Conservation (phyloP, 2,888 invertebrate genomes). For the Augiades crinisus region DNA sequence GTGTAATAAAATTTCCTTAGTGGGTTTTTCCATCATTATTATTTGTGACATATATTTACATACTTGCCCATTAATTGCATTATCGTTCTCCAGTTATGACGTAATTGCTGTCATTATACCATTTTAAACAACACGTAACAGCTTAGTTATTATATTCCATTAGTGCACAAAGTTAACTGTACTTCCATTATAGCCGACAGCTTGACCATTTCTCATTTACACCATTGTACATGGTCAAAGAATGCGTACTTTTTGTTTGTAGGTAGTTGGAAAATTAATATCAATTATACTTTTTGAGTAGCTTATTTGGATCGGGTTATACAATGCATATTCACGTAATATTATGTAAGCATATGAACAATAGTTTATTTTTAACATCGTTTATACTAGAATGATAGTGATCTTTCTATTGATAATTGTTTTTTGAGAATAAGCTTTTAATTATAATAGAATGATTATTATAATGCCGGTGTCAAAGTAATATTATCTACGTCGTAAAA, state of each 20-base stretch:
- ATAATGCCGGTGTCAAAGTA: too few relatives aligned
- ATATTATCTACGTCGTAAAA: too few relatives aligned
- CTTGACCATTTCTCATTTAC: slow-evolving; percentile 8
- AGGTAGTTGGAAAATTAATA: not conserved
- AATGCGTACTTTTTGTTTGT: slow-evolving; percentile 1
- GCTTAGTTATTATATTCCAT: slow-evolving; percentile 18
- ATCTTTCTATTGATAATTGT: too few relatives aligned
- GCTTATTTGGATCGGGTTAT: not conserved
- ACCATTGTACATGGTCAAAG: slow-evolving; percentile 8
- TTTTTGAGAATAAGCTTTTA: too few relatives aligned
- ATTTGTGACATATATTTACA: slow-evolving; percentile 3
- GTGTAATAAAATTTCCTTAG: too few relatives aligned
- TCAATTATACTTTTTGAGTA: slow-evolving; percentile 7
- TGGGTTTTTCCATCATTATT: too few relatives aligned
- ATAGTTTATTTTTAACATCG: too few relatives aligned
- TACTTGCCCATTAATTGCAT: not conserved
- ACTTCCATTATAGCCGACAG: slow-evolving; percentile 15
- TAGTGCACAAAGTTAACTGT: slow-evolving; percentile 13
- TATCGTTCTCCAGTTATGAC: slow-evolving; percentile 13
- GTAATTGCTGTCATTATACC: slow-evolving; percentile 17
- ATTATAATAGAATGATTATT: too few relatives aligned
- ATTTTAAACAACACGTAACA: slow-evolving; percentile 13
- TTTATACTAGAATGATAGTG: too few relatives aligned
- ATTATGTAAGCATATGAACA: too few relatives aligned
- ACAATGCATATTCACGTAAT: too few relatives aligned